Base-by-base conservation (phyloP, 1,140 invertebrate genomes). In the Calycopis cecrops region DNA sequence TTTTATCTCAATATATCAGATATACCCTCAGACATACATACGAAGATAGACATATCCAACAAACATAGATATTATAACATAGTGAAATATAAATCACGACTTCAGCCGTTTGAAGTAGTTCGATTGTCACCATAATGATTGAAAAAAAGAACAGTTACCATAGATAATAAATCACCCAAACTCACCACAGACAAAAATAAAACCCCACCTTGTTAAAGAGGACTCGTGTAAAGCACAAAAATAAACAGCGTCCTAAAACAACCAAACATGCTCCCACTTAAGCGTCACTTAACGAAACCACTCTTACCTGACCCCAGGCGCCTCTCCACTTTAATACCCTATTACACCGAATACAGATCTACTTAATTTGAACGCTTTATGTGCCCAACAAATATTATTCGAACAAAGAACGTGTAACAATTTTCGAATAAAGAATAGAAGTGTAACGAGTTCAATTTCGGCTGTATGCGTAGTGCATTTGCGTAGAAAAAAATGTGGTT, bases 181-280 rank as follows among this genome's bases (percentile, higher is more conserved):
- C 49, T 60, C 67, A 69, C 67, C 57, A 71, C 60, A 59, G 62
- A 66, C 64, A 66, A 59, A 73, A 62, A 71, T 73, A 73, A 79
- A 76, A 76, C 66, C 52, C 47, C 48, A 69, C 55, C 76, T 85
- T 79, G 71, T 80, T 81, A 84, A 68, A 70, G 65, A 64, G 63
- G 63, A 76, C 60, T 71, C 75, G 70, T 83, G 79, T 80, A 69
- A 74, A 75, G 59, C 63, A 62, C 56, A 58, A 80, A 74, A 71
- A 64, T 69, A 84, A 84, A 84, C 74, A 78, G 52, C 57, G 59
- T 67, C 75, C 79, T 82, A 81, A 80, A 84, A 84, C 77, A 84
- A 82, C 73, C 70, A 76, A 81, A 81, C 76, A 77, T 63, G 70
- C 72, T 74, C 60, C 74, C 76, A 81, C 73, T 85, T 78, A 83